These are phyloP conservation scores for Ammodytes dubius DNA, from an alignment of 2,113 vertebrate genomes.

Conservation along the genomic window DNA sequence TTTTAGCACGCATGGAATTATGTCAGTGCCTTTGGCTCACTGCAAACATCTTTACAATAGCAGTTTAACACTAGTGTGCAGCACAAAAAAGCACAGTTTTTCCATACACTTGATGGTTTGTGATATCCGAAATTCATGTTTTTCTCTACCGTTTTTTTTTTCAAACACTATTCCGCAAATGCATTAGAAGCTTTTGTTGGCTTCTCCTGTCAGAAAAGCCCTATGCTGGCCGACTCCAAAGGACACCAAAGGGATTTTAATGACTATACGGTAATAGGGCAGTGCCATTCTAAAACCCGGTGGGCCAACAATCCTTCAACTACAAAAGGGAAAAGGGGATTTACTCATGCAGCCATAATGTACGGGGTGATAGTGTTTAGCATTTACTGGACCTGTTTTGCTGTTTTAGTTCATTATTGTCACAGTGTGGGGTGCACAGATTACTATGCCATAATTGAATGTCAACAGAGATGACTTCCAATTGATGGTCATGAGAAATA, in stretches of 20 bases:
- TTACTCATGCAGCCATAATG: slow-evolving; percentile 10
- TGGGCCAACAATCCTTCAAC: slow-evolving; percentile 4
- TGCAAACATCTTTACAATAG: neutral
- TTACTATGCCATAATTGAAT: too few relatives aligned
- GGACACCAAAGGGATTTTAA: slow-evolving; percentile 16
- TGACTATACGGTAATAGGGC: slow-evolving; percentile 7
- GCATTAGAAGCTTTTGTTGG: slow-evolving; percentile 2
- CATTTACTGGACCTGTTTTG: too few relatives aligned
- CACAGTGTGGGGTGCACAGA: too few relatives aligned
- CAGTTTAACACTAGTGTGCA: neutral
- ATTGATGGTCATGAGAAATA: too few relatives aligned
- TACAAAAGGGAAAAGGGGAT: neutral
- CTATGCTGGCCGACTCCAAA: too few relatives aligned
- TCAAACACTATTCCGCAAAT: too few relatives aligned
- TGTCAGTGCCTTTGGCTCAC: slow-evolving; percentile 5
- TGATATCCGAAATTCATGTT: slow-evolving; percentile 4
- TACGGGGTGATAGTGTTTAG: neutral
- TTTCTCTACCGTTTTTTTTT: neutral
- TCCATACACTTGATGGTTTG: neutral
- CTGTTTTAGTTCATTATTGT: too few relatives aligned
- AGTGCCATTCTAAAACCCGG: neutral
- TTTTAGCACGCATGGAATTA: neutral
- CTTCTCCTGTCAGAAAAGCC: slow-evolving; percentile 16
- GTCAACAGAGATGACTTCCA: too few relatives aligned
- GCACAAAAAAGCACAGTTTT: neutral